Base-by-base conservation (phyloP, 2,113 vertebrate species). In the Nannospalax galili region DNA sequence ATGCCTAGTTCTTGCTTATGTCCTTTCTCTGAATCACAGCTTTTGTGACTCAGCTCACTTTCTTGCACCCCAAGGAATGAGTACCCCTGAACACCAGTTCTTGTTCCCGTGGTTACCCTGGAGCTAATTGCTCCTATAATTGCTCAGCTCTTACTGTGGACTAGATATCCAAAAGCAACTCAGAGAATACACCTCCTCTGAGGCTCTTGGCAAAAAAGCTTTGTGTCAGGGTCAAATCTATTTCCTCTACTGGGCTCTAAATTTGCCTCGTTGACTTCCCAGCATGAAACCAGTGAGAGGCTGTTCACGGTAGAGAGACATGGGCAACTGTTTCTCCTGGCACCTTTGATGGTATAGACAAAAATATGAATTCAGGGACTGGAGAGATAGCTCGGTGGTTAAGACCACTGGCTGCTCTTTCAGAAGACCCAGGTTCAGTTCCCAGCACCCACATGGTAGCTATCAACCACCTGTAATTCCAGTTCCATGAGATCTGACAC, bases 231-330 rank as follows among this genome's bases (percentile, higher is more conserved):
- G 87, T 92, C 94, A 91, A 40, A 67, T 78, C 1, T 52, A 5
- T 96, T 96, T 95, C 84, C 79, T 84, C 22, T 58, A 1, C 40
- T 20, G 19, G 62, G 12, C 42, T 86, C 65, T 75, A 72, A 87
- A 90, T 85, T n/a, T 74, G 67, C 82, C 75, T 86, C 88, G 16
- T 69, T 93, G 84, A 93, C 88, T 94, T 80, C 42, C 64, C 4
- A 3, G 91, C 60, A n/a, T 78, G 65, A 78, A 74, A 30, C 28
- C 8, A 22, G 45, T 48, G 56, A 48, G 70, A 75, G 70, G 58
- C 20, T 26, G 19, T 84, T 92, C 74, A 28, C 3, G 26, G 7
- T 20, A 52, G 28, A n/a, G n/a, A 84, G 62, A 88, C 65, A 40
- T 35, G 5, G 32, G 56, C 16, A 37, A 9, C 35, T 72, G 74